These are phyloP conservation scores for Mormyrops attenuatus DNA, from an alignment of 2,797 vertebrate species.

Conservation along the genomic window DNA sequence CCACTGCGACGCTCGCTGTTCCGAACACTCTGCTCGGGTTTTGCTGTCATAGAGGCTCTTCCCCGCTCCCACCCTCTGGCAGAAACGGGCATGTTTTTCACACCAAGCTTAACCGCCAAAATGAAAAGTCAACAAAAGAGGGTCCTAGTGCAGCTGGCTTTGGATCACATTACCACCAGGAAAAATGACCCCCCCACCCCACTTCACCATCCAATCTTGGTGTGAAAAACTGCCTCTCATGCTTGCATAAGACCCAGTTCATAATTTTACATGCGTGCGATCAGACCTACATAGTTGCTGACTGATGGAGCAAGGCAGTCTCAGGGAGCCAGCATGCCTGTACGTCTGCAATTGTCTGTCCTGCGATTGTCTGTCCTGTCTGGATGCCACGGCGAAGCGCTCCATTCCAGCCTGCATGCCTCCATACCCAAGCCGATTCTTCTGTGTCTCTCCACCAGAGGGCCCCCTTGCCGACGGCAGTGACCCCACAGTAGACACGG, in stretches of 20 bases:
- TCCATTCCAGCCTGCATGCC: conserved; percentile 30
- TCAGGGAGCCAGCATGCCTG: conserved; percentile 54
- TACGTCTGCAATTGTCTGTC: conserved; percentile 59
- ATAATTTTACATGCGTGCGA: background rate
- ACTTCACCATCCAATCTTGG: background rate
- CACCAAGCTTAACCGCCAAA: background rate
- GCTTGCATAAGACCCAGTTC: background rate
- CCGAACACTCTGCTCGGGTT: background rate
- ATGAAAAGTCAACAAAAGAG: background rate
- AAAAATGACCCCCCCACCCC: no score
- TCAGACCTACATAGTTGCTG: conserved; percentile 38
- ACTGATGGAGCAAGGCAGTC: conserved; percentile 27
- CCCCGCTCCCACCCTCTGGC: background rate
- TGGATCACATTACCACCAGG: background rate
- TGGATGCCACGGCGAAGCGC: conserved; percentile 51
- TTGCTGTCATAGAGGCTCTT: background rate
- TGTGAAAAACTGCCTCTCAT: conserved; percentile 15
- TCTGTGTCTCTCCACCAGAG: conserved; percentile 96
- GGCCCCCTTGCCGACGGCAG: conserved; percentile 87
- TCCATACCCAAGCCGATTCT: conserved; percentile 75
- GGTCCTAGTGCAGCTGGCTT: background rate
- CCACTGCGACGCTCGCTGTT: background rate
- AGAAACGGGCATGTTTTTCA: conserved; percentile 16
- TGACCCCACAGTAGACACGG: conserved; percentile 94
- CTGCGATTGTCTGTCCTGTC: conserved; percentile 56